Evolutionary conservation across 23 tunicate genomes (phyloP), one percentile per base, ranked within the genome.

Genomic region (Halocynthia roretzi): DNA sequence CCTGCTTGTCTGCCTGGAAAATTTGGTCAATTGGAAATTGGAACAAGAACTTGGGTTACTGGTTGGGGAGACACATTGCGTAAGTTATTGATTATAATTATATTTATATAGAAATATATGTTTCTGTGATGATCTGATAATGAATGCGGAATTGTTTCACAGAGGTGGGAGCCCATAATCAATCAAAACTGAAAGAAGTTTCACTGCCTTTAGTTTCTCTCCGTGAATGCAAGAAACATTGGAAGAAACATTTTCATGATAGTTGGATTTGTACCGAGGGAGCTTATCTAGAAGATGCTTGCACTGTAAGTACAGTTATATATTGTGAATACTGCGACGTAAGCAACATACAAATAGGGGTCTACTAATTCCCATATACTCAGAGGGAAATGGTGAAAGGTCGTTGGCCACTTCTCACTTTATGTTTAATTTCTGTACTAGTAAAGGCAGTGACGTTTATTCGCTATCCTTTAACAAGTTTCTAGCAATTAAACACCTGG

Each of bases 261-360:
- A 85, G 84, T 23, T 93, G 98, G 98, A 87, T 93, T 31, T 93
- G 98, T 77, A 93, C 98, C 7, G 93, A 80, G 23, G 93, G 85
- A 15, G 85, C 93, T 17, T 93, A 77, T 52, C 72, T 75, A 73
- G 98, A 93, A 71, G 98, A 93, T 65, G 98, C 98, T 5, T 93
- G 98, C 83, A 82, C 95, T 7, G 95, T 88, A 73, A 83, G 84
- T 77, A 52, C 18, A 12, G 40, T 15, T 2, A 58, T n/a, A 58
- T 58, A n/a, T 14, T 1, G 17, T 14, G 4, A 58, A 58, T 58
- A 58, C 63, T 58, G 17, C n/a, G 15, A 14, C n/a, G n/a, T n/a
- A n/a, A n/a, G n/a, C n/a, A n/a, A n/a, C 63, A 58, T 15, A 58
- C 15, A n/a, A 15, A 14, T 58, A 15, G 5, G 2, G 15, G 63